Percentiles rank a stretch among this genome's conserved stretches.
Conservation (phyloP, 1,140 invertebrate species). For the Rhopalosiphum padi region DNA sequence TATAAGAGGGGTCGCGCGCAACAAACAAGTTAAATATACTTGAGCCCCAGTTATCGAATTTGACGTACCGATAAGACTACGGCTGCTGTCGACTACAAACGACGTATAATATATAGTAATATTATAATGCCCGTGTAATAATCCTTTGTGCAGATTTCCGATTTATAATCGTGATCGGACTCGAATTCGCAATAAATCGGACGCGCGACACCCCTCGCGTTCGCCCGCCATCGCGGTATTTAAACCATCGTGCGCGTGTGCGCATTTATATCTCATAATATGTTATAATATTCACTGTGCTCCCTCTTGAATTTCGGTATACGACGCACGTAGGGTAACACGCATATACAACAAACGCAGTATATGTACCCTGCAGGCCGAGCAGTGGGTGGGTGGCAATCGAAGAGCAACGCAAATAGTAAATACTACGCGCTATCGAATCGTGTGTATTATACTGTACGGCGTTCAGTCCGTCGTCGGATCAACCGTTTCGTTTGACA, state of each 20-base stretch:
- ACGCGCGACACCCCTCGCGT: not conserved
- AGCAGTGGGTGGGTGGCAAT: not conserved
- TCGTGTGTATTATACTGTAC: not conserved
- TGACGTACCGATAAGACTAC: not conserved
- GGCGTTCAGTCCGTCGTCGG: not conserved
- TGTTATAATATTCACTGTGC: not conserved
- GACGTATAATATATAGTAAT: not conserved
- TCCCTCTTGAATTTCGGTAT: not conserved
- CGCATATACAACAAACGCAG: not conserved
- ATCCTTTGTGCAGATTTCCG: not conserved
- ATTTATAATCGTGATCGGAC: not conserved
- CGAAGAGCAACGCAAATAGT: not conserved
- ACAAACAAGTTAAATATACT: not conserved
- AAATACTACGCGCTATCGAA: not conserved
- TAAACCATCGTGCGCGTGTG: not conserved
- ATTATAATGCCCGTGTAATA: not conserved
- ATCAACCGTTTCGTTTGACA: not conserved
- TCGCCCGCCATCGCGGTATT: no score
- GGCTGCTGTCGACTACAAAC: not conserved
- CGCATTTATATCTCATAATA: not conserved
- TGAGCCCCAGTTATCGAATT: conserved; percentile 26
- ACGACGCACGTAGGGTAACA: not conserved
- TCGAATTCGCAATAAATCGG: not conserved
- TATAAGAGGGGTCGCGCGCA: not conserved
- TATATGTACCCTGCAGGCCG: not conserved